Conservation (phyloP, 2,888 invertebrate species). For the Micoletzkya japonica region DNA sequence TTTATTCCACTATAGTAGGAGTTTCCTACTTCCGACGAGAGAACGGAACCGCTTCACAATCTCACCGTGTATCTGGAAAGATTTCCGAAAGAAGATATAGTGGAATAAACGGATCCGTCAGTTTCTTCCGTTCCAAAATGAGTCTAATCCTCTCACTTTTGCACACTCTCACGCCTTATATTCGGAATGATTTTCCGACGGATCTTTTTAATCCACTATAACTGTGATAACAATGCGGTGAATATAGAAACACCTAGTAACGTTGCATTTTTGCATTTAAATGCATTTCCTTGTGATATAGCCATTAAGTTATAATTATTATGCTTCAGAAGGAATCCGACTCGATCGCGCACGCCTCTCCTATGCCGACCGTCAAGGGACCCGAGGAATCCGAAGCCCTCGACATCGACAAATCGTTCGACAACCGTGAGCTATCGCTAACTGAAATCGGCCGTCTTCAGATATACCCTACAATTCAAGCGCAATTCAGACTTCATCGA, state of each 20-base stretch:
- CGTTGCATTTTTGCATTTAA: not conserved
- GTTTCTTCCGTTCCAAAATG: no score
- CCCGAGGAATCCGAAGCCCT: slow-evolving; percentile 21
- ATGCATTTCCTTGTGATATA: no score
- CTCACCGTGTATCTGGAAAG: no score
- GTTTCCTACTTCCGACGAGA: no score
- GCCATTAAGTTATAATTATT: not conserved
- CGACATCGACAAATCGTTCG: not conserved
- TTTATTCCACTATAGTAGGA: no score
- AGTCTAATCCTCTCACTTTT: no score
- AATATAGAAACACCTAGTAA: not conserved
- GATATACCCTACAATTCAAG: not conserved
- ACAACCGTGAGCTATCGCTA: not conserved
- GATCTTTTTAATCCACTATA: no score
- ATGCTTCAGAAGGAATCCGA: slow-evolving; percentile 7
- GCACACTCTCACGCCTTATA: not conserved
- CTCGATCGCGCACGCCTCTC: not conserved
- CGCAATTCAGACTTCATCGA: not conserved
- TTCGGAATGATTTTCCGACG: no score
- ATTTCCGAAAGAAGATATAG: no score
- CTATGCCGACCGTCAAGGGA: not conserved
- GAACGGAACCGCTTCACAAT: no score
- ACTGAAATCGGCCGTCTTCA: not conserved
- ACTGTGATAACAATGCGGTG: no score
- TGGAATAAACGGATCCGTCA: no score